phyloP scores from a whole-genome alignment of 1,140 invertebrate genomes.

The Trigoniulus corallinus region DNA sequence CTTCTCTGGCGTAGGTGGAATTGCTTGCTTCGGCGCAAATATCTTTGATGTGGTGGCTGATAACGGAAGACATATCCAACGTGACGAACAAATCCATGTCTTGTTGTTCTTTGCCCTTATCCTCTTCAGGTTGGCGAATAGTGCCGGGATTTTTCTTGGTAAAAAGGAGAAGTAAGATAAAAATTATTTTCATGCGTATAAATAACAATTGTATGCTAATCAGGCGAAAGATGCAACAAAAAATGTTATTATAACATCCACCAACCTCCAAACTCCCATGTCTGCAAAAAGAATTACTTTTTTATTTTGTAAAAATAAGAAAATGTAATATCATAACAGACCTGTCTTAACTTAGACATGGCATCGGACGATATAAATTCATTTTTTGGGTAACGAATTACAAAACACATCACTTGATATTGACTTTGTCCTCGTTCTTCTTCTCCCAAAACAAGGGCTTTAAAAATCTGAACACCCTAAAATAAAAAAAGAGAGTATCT shows the following conservation, averaged over 20 bases:
- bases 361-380: slow-evolving; percentile 89
- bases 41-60: slow-evolving; percentile 52
- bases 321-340: slow-evolving; percentile 16
- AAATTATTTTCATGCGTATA: too few species aligned
- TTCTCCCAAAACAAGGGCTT: slow-evolving; percentile 81
- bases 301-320: too few species aligned
- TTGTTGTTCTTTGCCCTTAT: slow-evolving; percentile 58
- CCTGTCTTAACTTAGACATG: slow-evolving; percentile 92
- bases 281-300: not conserved
- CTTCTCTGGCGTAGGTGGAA: slow-evolving; percentile 54
- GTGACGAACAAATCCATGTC: slow-evolving; percentile 65
- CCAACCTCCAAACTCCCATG: not conserved
- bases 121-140: slow-evolving; percentile 70
- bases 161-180: slow-evolving; percentile 10
- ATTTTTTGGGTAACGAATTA: slow-evolving; percentile 64
- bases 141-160: slow-evolving; percentile 62
- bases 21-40: slow-evolving; percentile 58
- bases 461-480: slow-evolving; percentile 82
- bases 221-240: too few species aligned
- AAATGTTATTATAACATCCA: not conserved
- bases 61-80: slow-evolving; percentile 41
- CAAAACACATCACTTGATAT: slow-evolving; percentile 81
- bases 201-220: too few species aligned
- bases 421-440: slow-evolving; percentile 79
- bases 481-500: slow-evolving; percentile 18